A percentile compares a stretch with the other conserved stretches of the same genome.
Evolutionary conservation across 2,888 invertebrate genomes (phyloP).

Genomic region (Noctua fimbriata): DNA sequence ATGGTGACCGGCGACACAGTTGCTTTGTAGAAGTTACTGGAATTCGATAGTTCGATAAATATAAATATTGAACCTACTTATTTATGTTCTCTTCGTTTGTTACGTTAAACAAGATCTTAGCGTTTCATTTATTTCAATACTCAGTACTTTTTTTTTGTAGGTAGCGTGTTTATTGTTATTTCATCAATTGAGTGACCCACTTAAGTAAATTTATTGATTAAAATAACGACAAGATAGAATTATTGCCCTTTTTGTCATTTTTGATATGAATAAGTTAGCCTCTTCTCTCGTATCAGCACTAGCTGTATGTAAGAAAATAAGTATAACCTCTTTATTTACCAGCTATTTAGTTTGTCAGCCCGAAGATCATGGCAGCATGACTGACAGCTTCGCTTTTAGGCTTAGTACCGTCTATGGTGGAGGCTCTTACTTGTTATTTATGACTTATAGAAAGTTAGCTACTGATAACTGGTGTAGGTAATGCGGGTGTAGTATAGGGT

Average conservation of each 20-base stretch:
- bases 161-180: background rate
- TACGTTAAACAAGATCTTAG: background rate
- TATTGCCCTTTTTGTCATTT: background rate
- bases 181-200: background rate
- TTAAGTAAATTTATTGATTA: background rate
- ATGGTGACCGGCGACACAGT: background rate
- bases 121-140: background rate
- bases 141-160: background rate
- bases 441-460: background rate
- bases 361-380: background rate
- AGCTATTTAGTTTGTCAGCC: background rate
- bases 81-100: background rate
- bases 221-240: background rate
- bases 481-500: no score
- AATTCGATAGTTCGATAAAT: background rate
- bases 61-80: background rate
- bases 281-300: background rate
- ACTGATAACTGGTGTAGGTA: background rate
- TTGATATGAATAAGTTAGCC: background rate
- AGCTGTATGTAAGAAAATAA: background rate
- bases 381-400: background rate
- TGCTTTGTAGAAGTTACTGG: slow-evolving; percentile 1
- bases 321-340: background rate
- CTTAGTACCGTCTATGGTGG: background rate
- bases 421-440: background rate